Conservation (phyloP, 2,888 invertebrate genomes). For the Oasisia sp. region DNA sequence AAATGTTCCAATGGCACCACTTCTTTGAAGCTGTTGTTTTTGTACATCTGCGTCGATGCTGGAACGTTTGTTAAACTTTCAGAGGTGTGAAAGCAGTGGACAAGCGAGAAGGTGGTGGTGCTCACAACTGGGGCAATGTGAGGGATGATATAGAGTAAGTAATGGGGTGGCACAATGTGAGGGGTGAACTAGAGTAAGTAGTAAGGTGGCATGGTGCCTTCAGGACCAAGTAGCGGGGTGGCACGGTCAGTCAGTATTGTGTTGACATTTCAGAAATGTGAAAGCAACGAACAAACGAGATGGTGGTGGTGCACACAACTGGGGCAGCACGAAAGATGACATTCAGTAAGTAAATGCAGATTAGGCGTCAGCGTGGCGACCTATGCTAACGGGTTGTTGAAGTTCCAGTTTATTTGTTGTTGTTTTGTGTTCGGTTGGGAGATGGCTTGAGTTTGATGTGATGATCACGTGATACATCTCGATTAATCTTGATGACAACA, state of each 20-base stretch:
- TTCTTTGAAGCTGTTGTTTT: background rate
- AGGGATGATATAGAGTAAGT: slow-evolving; percentile 88
- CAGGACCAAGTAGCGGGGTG: slow-evolving; percentile 73
- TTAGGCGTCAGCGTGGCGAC: background rate
- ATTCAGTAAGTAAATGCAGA: slow-evolving; percentile 74
- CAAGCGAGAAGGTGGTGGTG: slow-evolving; percentile 93
- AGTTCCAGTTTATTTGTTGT: background rate
- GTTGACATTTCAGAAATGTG: slow-evolving; percentile 93
- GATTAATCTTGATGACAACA: background rate
- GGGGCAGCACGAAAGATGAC: slow-evolving; percentile 93
- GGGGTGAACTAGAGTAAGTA: slow-evolving; percentile 33
- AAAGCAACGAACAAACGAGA: slow-evolving; percentile 85
- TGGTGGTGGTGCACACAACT: slow-evolving; percentile 93
- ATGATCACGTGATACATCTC: background rate
- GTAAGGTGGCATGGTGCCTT: slow-evolving; percentile 45
- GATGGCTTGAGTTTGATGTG: background rate
- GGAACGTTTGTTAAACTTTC: slow-evolving; percentile 32
- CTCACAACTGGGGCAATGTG: slow-evolving; percentile 95
- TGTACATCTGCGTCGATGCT: background rate
- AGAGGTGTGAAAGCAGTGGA: slow-evolving; percentile 89
- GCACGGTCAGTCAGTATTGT: slow-evolving; percentile 90
- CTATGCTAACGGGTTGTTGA: background rate
- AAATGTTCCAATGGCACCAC: background rate
- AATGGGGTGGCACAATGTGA: slow-evolving; percentile 21
- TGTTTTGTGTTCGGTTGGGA: background rate